Base-by-base conservation (phyloP, 2,113 vertebrate species). In the Mystacornis crossleyi region DNA sequence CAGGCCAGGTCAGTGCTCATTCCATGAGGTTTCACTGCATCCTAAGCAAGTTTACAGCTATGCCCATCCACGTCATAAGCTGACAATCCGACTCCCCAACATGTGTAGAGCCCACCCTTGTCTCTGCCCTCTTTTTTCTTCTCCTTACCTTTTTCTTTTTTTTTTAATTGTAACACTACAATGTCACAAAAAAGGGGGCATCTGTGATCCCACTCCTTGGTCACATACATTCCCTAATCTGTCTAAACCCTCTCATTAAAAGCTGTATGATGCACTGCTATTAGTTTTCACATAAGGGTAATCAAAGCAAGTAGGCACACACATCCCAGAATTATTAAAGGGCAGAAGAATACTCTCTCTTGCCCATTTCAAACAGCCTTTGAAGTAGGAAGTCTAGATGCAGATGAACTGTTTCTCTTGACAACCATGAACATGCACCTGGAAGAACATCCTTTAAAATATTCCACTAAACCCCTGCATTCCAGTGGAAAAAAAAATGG, bases 381-480 rank as follows among this genome's bases (percentile, higher is more conserved):
- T 95, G 81, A 94, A 73, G 47, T 38, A 77, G 34, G 50, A 82
- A 51, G 71, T 65, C 42, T 33, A 86, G 20, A 86, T 67, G 36
- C n/a, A 92, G 75, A 71, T 9, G 11, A 73, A 79, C 11, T 34
- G 34, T 24, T 94, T 75, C 75, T 84, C 65, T 54, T 71, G 72
- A 92, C 40, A 90, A 78, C 55, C 48, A 61, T 6, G 48, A 93
- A 60, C 25, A 29, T 45, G 72, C 75, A 94, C 60, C 60, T 92
- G 72, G 67, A 81, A 78, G 71, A 90, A 88, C 23, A 94, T 43
- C 33, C n/a, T 80, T 77, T 73, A 90, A 77, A 96, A 91, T 12
- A 77, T 25, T 58, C 26, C 66, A 82, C 42, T 70, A 58, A 94
- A 95, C 36, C 57, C 18, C 61, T 73, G 20, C 31, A 77, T 80